Percentiles rank a stretch among this genome's conserved stretches.
phyloP scores from a whole-genome alignment of 35 echinoderm and acorn worm genomes.

The Anneissia japonica region DNA sequence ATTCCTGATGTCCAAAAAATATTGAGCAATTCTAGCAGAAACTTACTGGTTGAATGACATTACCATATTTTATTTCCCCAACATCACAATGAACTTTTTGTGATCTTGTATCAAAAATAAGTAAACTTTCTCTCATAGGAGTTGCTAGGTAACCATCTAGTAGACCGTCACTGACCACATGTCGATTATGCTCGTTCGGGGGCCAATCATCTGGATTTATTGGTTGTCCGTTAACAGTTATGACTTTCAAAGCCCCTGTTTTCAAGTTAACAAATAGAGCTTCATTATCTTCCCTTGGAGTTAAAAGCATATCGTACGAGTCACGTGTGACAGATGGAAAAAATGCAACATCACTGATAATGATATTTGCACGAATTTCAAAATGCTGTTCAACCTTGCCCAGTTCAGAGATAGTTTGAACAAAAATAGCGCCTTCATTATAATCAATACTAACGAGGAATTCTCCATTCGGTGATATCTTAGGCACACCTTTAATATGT shows the following conservation, averaged over 20 bases:
- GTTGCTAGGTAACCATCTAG: conserved; percentile 73
- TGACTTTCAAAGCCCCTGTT: conserved; percentile 76
- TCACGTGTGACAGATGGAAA: conserved; percentile 62
- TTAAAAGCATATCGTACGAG: conserved; percentile 71
- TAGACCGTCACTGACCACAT: conserved; percentile 63
- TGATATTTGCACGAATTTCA: conserved; percentile 86
- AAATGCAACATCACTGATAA: conserved; percentile 85
- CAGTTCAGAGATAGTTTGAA: conserved; percentile 72
- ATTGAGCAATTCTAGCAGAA: neutral
- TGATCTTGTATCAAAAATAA: neutral
- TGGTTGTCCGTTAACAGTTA: conserved; percentile 61
- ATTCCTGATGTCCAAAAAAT: no score
- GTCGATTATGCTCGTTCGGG: conserved; percentile 62
- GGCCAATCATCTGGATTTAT: conserved; percentile 64
- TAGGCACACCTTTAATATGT: conserved; percentile 53
- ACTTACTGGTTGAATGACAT: neutral
- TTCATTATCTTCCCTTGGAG: conserved; percentile 65
- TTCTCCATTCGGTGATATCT: conserved; percentile 71
- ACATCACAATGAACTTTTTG: neutral
- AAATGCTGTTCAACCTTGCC: conserved; percentile 74
- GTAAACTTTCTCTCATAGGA: conserved; percentile 22
- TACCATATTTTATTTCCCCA: neutral
- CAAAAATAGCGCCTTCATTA: conserved; percentile 58
- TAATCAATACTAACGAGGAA: conserved; percentile 79
- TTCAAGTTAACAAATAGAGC: conserved; percentile 71